Evolutionary conservation across 2,888 invertebrate genomes (phyloP).

Genomic region (Bombyx huttoni): DNA sequence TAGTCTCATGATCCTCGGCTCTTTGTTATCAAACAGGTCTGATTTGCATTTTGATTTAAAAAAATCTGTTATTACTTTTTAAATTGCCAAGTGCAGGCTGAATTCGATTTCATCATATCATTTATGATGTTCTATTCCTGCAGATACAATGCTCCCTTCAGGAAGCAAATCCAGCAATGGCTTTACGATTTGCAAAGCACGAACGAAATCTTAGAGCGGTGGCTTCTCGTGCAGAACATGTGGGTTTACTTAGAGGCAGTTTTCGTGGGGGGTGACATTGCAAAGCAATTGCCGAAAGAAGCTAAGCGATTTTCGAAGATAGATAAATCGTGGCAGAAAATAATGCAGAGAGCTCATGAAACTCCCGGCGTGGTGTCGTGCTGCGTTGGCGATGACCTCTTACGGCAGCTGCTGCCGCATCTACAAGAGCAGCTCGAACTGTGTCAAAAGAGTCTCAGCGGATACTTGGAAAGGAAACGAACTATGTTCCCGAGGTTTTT

Average conservation of each 20-base stretch:
- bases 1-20: conserved; percentile 96
- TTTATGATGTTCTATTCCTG: conserved; percentile 10
- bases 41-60: not conserved
- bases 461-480: conserved; percentile 91
- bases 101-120: too few relatives aligned
- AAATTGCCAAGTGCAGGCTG: not conserved
- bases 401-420: conserved; percentile 93
- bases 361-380: conserved; percentile 96
- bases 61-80: not conserved
- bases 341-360: conserved; percentile 97
- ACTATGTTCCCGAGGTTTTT: conserved; percentile 96
- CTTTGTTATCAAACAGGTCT: conserved; percentile 90
- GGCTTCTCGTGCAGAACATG: conserved; percentile 97
- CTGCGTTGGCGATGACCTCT: conserved; percentile 95
- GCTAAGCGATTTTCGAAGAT: conserved; percentile 96
- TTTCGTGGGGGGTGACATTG: conserved; percentile 98
- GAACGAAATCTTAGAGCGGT: conserved; percentile 95
- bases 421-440: conserved; percentile 95
- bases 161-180: conserved; percentile 97
- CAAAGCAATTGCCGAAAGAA: conserved; percentile 96
- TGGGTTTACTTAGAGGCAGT: conserved; percentile 99
- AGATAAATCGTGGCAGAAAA: conserved; percentile 98
- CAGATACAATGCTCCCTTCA: conserved; percentile 95
- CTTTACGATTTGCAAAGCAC: conserved; percentile 94
- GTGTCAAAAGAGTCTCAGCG: conserved; percentile 96